Conservation (phyloP, 2,888 invertebrate genomes). For the Cataglyphis albicans region DNA sequence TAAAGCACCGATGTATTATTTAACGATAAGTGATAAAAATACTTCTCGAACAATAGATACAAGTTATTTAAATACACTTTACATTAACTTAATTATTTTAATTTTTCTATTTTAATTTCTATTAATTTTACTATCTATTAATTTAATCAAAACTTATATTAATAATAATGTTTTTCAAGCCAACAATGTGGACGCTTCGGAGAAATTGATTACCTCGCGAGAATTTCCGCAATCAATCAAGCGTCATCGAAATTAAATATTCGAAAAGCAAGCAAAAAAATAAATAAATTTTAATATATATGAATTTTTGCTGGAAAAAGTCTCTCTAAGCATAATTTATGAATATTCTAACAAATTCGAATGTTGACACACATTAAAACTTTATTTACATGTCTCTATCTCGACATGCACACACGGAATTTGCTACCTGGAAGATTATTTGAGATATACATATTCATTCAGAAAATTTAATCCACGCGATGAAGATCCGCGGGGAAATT, state of each 20-base stretch:
- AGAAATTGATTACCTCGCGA: neutral
- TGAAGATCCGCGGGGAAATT: neutral
- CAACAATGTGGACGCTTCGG: neutral
- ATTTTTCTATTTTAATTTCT: neutral
- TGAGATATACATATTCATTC: neutral
- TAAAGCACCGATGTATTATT: neutral
- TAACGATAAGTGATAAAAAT: neutral
- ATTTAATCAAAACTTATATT: neutral
- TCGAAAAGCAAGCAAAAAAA: neutral
- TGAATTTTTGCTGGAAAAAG: neutral
- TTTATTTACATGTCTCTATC: neutral
- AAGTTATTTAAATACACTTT: neutral
- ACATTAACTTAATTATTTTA: neutral
- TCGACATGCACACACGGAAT: neutral
- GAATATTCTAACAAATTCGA: neutral
- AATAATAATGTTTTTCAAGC: neutral
- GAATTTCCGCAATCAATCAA: neutral
- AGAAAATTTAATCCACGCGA: slow-evolving; percentile 1
- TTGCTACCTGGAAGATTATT: too few relatives aligned
- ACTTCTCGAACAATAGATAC: neutral
- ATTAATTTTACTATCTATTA: neutral
- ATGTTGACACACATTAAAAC: neutral
- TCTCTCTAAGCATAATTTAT: neutral
- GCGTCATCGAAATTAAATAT: neutral
- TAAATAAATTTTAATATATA: neutral